Evolutionary conservation across 1,140 invertebrate species (phyloP).

Genomic region (Fopius arisanus): DNA sequence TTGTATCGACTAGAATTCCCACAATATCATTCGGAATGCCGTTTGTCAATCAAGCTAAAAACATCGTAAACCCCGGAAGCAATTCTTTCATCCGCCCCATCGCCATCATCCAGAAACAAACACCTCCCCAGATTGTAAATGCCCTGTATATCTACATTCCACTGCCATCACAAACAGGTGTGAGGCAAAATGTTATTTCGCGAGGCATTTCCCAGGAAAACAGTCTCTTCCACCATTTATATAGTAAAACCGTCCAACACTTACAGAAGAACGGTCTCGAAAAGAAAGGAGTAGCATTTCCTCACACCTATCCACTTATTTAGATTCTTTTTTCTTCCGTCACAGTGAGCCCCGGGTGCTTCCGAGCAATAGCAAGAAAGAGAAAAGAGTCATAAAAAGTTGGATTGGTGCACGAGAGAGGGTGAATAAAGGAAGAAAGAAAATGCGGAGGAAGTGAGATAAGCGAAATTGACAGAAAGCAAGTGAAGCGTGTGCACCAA

Average conservation of each 20-base stretch:
- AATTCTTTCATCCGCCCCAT: background rate
- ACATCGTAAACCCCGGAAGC: background rate
- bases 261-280: conserved; percentile 17
- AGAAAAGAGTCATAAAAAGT: conserved; percentile 4
- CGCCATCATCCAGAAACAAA: background rate
- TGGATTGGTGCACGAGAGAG: background rate
- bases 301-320: conserved; percentile 26
- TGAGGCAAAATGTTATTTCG: background rate
- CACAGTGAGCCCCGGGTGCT: conserved; percentile 12
- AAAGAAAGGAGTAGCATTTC: background rate
- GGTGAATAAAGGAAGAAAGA: background rate
- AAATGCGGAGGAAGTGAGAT: conserved; percentile 22
- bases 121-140: background rate
- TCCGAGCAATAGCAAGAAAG: background rate
- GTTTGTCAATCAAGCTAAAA: too few relatives aligned
- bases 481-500: conserved; percentile 28
- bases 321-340: conserved; percentile 17
- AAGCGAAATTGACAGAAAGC: conserved; percentile 35
- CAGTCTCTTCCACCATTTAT: background rate
- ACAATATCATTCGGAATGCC: too few relatives aligned
- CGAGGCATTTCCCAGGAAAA: background rate
- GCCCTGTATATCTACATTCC: background rate
- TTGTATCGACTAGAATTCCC: too few relatives aligned
- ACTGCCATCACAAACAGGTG: background rate
- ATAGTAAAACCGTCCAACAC: background rate